A percentile compares a stretch with the other conserved stretches of the same genome.
phyloP scores from a whole-genome alignment of 2,888 invertebrate species.

The Caenorhabditis becei region DNA sequence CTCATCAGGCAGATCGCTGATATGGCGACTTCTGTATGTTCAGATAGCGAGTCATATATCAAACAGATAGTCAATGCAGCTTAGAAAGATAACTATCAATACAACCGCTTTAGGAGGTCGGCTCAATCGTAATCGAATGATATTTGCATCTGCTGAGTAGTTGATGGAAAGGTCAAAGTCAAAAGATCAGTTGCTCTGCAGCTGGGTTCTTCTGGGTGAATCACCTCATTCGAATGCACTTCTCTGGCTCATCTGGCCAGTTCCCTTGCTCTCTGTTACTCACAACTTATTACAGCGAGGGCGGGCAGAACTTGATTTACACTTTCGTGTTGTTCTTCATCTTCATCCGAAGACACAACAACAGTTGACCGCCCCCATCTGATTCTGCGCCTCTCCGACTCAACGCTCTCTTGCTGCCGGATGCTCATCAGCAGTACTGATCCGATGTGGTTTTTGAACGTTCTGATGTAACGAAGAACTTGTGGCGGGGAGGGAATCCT shows the following conservation, averaged over 20 bases:
- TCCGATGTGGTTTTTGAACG: slow-evolving; percentile 52
- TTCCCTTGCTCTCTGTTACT: slow-evolving; percentile 31
- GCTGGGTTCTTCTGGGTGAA: no score
- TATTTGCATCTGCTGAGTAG: no score
- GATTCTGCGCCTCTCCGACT: slow-evolving; percentile 34
- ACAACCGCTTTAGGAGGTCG: no score
- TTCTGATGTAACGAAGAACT: slow-evolving; percentile 31
- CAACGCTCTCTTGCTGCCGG: slow-evolving; percentile 16
- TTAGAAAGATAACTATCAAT: no score
- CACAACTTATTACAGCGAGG: slow-evolving; percentile 50
- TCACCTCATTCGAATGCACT: no score
- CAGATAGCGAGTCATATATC: no score
- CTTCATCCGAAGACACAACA: slow-evolving; percentile 37
- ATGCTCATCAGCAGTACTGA: slow-evolving; percentile 39
- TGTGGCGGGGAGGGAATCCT: background rate
- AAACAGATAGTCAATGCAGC: no score
- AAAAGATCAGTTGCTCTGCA: slow-evolving; percentile 11
- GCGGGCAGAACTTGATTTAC: slow-evolving; percentile 45
- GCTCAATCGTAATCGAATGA: no score
- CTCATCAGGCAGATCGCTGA: no score
- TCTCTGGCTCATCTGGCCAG: slow-evolving; percentile 39
- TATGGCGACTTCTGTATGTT: no score
- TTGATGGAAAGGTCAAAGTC: background rate
- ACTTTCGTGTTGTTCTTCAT: slow-evolving; percentile 48
- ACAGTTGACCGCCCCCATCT: slow-evolving; percentile 58